Conservation (phyloP, 2,113 vertebrate genomes). For the Neolamprologus kungweensis region DNA sequence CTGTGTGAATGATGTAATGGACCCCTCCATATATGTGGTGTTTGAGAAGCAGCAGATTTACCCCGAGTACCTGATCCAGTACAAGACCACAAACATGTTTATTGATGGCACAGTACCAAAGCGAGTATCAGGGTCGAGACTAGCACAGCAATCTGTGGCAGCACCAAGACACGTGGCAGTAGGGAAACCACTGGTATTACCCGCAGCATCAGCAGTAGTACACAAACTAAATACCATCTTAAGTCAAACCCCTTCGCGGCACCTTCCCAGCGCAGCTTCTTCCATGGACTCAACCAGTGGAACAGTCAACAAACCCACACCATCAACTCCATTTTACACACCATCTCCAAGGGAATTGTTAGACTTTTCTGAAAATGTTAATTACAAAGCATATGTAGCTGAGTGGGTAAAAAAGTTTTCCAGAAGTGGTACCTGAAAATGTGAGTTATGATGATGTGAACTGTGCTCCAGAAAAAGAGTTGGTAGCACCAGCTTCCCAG, state of each 20-base stretch:
- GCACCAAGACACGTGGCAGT: background rate
- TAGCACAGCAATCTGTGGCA: accelerated
- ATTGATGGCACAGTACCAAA: background rate
- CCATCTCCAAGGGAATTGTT: background rate
- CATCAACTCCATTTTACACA: background rate
- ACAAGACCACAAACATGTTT: conserved; percentile 7
- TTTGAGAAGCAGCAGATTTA: conserved; percentile 90
- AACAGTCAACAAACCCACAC: background rate
- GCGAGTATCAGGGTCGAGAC: accelerated
- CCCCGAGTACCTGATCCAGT: conserved; percentile 88
- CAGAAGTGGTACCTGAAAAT: background rate
- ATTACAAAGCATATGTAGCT: accelerated
- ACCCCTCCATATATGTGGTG: conserved; percentile 85
- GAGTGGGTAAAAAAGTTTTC: background rate
- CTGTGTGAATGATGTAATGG: background rate
- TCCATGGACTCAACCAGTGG: background rate
- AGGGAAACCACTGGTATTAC: background rate
- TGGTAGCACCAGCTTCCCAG: background rate
- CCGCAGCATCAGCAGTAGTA: accelerated
- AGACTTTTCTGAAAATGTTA: background rate
- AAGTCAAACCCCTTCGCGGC: accelerated
- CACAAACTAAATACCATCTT: accelerated
- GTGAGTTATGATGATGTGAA: background rate
- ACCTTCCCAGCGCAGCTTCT: background rate
- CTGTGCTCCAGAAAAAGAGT: accelerated